Evolutionary conservation across 2,113 vertebrate species (phyloP), one percentile per base, ranked within the genome.

Genomic region (Xyliphius kryptos): DNA sequence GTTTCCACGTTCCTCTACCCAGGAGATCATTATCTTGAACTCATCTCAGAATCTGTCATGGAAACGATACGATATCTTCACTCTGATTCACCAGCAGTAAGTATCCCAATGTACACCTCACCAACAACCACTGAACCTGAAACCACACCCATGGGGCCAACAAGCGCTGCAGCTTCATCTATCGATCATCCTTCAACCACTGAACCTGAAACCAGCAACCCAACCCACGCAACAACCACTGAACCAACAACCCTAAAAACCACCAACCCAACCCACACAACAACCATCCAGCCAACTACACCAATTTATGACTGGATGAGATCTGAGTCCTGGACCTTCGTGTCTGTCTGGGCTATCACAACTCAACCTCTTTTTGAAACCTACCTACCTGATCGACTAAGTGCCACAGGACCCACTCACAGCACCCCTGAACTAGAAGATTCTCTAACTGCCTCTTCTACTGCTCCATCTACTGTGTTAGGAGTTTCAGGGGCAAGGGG

Each of bases 251-350:
- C 6, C 12, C 5, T 15, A 11, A 38, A 52, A 9, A 67, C 52
- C 21, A 40, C 12, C 14, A 14, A 14, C 6, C 2, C 40, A 21
- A 3, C 12, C 9, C 9, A 9, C 11, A 2, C 22, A 20, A 3
- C 41, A 46, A 48, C 16, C 40, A 19, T 51, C 48, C 48, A 20
- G 48, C n/a, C n/a, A n/a, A n/a, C n/a, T n/a, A n/a, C n/a, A n/a
- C n/a, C n/a, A n/a, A 21, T 3, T 10, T 16, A 14, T 22, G 2
- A n/a, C n/a, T 54, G 52, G 52, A 54, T 32, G n/a, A 54, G n/a
- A 54, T 5, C 11, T 8, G 52, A 37, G 17, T 37, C 26, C 14
- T 54, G 52, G 52, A 54, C 52, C 5, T 5, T 54, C 7, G 9
- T 1, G n/a, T 32, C 36, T 32, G 22, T 15, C 9, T 53, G 21